These are phyloP conservation scores for Monomorium pharaonis DNA, from an alignment of 1,140 invertebrate species.

Conservation along the genomic window DNA sequence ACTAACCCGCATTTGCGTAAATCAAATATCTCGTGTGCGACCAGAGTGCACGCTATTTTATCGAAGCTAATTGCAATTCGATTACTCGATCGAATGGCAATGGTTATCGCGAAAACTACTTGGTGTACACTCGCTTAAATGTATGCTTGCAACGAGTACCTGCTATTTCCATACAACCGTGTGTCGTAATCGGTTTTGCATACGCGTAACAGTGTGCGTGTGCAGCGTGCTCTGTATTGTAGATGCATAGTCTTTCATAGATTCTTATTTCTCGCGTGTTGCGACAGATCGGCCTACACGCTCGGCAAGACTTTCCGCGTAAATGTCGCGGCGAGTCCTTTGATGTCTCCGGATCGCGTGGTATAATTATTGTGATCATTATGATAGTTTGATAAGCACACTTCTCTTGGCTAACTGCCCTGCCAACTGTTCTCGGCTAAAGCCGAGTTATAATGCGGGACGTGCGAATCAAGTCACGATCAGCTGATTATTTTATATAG, in stretches of 20 bases:
- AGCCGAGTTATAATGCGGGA: not conserved
- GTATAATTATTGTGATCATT: constrained; percentile 14
- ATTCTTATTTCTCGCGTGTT: constrained; percentile 21
- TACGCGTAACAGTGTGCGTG: not conserved
- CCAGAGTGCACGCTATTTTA: not conserved
- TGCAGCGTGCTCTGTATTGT: constrained; percentile 3
- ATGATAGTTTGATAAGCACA: constrained; percentile 37
- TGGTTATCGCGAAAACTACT: not conserved
- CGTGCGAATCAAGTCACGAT: not conserved
- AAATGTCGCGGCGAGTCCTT: constrained; percentile 10
- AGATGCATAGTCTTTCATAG: not conserved
- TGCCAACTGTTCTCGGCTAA: not conserved
- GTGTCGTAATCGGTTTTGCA: constrained; percentile 29
- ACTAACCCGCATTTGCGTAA: not conserved
- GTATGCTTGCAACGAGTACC: constrained; percentile 11
- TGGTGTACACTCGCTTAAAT: constrained; percentile 3
- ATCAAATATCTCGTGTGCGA: not conserved
- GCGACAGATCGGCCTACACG: constrained; percentile 27
- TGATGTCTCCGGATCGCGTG: constrained; percentile 23
- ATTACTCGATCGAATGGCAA: not conserved
- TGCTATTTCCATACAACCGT: constrained; percentile 18
- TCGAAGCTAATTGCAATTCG: not conserved
- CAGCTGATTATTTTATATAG: constrained; percentile 14
- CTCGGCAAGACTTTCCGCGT: not conserved
- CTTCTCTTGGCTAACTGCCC: not conserved